Conservation (phyloP, 2,888 invertebrate genomes). For the Thera obeliscata region DNA sequence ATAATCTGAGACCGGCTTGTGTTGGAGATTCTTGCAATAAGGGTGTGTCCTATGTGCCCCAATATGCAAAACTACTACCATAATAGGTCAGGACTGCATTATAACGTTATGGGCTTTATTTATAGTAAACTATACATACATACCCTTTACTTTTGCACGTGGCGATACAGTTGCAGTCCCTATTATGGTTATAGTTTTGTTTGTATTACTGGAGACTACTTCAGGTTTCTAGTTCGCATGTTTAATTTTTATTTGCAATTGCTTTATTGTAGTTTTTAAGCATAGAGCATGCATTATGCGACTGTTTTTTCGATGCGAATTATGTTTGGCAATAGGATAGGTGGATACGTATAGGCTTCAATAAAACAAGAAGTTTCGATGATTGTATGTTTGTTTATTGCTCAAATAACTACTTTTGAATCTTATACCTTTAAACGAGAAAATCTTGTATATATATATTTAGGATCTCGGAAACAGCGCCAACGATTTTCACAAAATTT, state of each 20-base stretch:
- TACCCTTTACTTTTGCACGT: neutral
- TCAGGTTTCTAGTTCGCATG: neutral
- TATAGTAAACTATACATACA: too few relatives aligned
- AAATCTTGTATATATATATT: too few relatives aligned
- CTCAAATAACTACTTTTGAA: neutral
- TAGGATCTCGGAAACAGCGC: too few relatives aligned
- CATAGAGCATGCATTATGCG: neutral
- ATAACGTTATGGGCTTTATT: too few relatives aligned
- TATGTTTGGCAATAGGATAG: neutral
- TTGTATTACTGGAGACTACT: neutral
- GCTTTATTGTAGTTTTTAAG: neutral
- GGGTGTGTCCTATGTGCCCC: too few relatives aligned
- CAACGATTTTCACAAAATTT: too few relatives aligned
- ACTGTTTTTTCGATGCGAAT: neutral
- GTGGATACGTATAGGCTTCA: neutral
- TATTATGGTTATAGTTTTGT: neutral
- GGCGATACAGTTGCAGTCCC: neutral
- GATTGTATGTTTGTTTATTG: neutral
- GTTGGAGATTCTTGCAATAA: too few relatives aligned
- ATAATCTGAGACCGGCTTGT: too few relatives aligned
- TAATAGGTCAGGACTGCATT: too few relatives aligned
- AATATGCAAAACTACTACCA: too few relatives aligned
- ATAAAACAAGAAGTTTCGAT: neutral
- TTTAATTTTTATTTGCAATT: neutral
- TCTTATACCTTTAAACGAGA: too few relatives aligned